Conservation (phyloP, 2,888 invertebrate species). For the Geotrupes spiniger region DNA sequence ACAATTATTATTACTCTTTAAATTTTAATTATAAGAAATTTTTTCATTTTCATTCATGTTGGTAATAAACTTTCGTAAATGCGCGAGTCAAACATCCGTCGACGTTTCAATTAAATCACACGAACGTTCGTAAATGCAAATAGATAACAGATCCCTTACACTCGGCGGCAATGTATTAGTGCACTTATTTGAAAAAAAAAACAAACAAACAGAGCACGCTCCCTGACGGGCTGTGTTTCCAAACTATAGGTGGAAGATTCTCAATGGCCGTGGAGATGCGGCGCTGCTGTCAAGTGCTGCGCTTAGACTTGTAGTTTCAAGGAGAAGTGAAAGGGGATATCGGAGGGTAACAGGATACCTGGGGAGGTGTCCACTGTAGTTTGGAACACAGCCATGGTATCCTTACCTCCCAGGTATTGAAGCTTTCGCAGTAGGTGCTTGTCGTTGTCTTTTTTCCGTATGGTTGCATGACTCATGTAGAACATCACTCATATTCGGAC, state of each 20-base stretch:
- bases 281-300: slow-evolving; percentile 37
- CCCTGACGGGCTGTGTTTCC: slow-evolving; percentile 51
- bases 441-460: slow-evolving; percentile 14
- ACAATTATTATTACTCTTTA: too few species aligned
- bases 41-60: too few species aligned
- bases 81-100: too few species aligned
- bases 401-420: slow-evolving; percentile 61
- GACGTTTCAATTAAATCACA: too few species aligned
- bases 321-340: slow-evolving; percentile 38
- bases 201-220: slow-evolving; percentile 35
- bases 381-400: slow-evolving; percentile 64
- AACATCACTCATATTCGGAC: slow-evolving; percentile 6
- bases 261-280: slow-evolving; percentile 35
- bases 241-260: slow-evolving; percentile 51
- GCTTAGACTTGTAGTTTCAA: slow-evolving; percentile 34
- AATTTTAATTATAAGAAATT: too few species aligned
- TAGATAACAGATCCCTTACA: slow-evolving; percentile 24
- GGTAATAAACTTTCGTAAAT: too few species aligned
- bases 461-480: slow-evolving; percentile 1
- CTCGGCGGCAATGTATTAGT: slow-evolving; percentile 26
- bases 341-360: slow-evolving; percentile 47
- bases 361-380: slow-evolving; percentile 53
- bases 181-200: slow-evolving; percentile 20
- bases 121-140: background rate
- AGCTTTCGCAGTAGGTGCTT: slow-evolving; percentile 24